Evolutionary conservation across 2,113 vertebrate genomes (phyloP), one percentile per base, ranked within the genome.

Genomic region (Megaptera novaeangliae): DNA sequence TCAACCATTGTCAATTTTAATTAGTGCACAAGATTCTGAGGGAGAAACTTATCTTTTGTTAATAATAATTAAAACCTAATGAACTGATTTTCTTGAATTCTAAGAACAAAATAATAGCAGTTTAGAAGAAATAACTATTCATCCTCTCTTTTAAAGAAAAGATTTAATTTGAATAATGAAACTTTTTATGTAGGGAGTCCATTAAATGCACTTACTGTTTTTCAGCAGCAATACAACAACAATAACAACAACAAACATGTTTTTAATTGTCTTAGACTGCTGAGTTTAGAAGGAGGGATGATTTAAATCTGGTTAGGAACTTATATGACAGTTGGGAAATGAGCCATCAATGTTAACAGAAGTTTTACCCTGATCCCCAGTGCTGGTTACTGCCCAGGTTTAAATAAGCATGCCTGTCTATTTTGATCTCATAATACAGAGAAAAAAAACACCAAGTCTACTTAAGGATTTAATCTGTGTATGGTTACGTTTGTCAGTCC

Each of bases 21-120:
- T 86, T 89, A 94, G n/a, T 72, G 25, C 9, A 36, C 20, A 91
- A 83, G 23, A 85, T 3, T 64, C 68, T 44, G 23, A 64, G 39
- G 75, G 18, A 91, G 23, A 95, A 97, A 49, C n/a, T 61, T 83
- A 57, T 31, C 13, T 69, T 97, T 96, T 89, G 25, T 83, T 97
- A 89, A 91, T 74, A 96, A 29, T 82, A 83, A 39, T 49, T 94
- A 94, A 90, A 90, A 83, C 10, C 10, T 23, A 88, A 57, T 72
- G 46, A 93, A 75, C 46, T 82, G 8, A 68, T 86, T 84, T 94
- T 94, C 52, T 84, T 84, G 20, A 96, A 55, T 77, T 89, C 85
- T 94, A 27, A 80, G n/a, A 21, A 34, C 94, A 85, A 72, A 91
- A 69, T 63, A 66, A 83, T 8, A 91, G 10, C 4, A 93, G 29